These are phyloP conservation scores for Lethocerus indicus DNA, from an alignment of 1,140 invertebrate genomes.

Conservation along the genomic window DNA sequence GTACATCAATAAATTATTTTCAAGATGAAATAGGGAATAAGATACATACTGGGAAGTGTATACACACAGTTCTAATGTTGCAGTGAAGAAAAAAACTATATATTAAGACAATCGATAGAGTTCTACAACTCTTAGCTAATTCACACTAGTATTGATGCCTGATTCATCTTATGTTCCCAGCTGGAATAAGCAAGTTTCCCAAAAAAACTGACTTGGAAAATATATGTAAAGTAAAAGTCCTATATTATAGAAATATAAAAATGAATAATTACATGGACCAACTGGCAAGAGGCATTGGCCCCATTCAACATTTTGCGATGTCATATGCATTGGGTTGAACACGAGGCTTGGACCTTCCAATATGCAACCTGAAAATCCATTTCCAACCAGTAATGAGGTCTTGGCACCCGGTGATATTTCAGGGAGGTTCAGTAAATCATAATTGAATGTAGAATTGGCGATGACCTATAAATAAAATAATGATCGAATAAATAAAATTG, in stretches of 20 bases:
- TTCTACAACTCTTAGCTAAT: no score
- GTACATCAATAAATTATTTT: no score
- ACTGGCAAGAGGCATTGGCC: slow-evolving; percentile 51
- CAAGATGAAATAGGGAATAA: no score
- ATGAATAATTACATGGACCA: slow-evolving; percentile 41
- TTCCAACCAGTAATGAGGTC: slow-evolving; percentile 54
- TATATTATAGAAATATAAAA: background rate
- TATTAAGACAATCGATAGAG: no score
- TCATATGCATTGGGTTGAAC: slow-evolving; percentile 42
- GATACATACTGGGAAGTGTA: no score
- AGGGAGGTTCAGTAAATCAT: slow-evolving; percentile 47
- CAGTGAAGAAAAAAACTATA: no score
- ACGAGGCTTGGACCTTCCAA: slow-evolving; percentile 65
- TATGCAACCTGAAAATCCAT: slow-evolving; percentile 64
- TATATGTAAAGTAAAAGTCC: background rate
- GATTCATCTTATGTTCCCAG: no score
- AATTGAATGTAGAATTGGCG: slow-evolving; percentile 61
- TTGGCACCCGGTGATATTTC: slow-evolving; percentile 36
- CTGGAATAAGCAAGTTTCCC: no score
- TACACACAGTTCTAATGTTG: no score
- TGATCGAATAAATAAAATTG: background rate
- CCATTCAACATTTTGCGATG: slow-evolving; percentile 48
- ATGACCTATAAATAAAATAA: slow-evolving; percentile 33
- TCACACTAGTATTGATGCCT: no score
- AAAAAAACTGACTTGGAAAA: no score